These are phyloP conservation scores for Molanna angustata DNA, from an alignment of 2,888 invertebrate genomes.

Conservation along the genomic window DNA sequence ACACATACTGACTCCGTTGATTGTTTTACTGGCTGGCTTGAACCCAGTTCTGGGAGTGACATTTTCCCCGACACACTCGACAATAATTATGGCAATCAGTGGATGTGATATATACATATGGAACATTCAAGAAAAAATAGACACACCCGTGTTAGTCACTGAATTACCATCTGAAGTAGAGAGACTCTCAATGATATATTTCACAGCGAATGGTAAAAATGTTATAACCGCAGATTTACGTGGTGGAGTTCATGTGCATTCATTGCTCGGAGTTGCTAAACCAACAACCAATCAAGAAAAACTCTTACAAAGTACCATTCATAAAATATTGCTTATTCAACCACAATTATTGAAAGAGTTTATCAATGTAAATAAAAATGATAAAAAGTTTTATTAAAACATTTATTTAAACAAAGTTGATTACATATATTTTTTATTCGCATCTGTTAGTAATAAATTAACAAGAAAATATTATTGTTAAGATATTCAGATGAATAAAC, in stretches of 20 bases:
- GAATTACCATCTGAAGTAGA: conserved; percentile 45
- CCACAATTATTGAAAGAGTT: conserved; percentile 58
- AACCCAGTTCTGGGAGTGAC: conserved; percentile 57
- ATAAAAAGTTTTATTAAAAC: too few species aligned
- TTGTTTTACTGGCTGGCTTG: conserved; percentile 50
- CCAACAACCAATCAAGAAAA: conserved; percentile 58
- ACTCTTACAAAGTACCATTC: conserved; percentile 62
- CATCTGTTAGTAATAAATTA: too few species aligned
- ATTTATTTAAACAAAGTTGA: too few species aligned
- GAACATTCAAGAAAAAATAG: conserved; percentile 72
- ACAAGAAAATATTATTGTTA: too few species aligned
- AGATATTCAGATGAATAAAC: too few species aligned
- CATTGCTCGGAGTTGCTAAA: conserved; percentile 69
- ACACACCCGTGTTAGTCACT: conserved; percentile 63
- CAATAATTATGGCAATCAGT: conserved; percentile 67
- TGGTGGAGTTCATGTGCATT: conserved; percentile 66
- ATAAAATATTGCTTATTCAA: conserved; percentile 61
- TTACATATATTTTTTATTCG: too few species aligned
- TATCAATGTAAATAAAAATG: too few species aligned
- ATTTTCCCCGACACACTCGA: conserved; percentile 75
- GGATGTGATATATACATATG: conserved; percentile 69
- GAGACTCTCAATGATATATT: conserved; percentile 56
- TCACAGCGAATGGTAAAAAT: conserved; percentile 66
- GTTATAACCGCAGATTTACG: conserved; percentile 65
- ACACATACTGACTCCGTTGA: conserved; percentile 61